Evolutionary conservation across 2,113 vertebrate genomes (phyloP).

Genomic region (Atrichornis clamosus): DNA sequence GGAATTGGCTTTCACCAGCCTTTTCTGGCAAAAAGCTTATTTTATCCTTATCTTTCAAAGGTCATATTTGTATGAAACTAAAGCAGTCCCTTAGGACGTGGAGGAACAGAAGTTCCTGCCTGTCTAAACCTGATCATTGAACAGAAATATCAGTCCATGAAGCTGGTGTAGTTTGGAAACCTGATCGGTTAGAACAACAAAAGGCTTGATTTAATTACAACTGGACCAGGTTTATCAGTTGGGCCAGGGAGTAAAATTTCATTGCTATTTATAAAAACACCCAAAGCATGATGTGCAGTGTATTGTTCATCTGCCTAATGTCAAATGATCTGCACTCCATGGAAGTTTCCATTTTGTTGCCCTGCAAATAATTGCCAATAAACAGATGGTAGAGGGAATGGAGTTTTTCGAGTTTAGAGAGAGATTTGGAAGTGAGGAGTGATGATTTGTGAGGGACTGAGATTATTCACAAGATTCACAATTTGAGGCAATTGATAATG

Average conservation of each 20-base stretch:
- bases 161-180: not conserved
- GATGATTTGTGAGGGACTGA: not conserved
- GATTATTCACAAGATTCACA: not conserved
- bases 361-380: not conserved
- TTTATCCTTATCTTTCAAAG: constrained; percentile 11
- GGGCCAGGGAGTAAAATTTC: not conserved
- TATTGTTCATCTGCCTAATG: rapidly evolving
- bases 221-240: not conserved
- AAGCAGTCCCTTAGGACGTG: not conserved
- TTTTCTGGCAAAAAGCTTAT: not conserved
- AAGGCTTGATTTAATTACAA: not conserved
- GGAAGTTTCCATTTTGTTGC: not conserved
- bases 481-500: not conserved
- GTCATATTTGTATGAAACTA: not conserved
- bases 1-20: not conserved
- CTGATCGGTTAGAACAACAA: not conserved
- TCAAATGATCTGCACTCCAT: not conserved
- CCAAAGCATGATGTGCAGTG: not conserved
- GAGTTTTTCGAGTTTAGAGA: not conserved
- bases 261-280: not conserved
- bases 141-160: not conserved
- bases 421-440: not conserved
- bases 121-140: not conserved
- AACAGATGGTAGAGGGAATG: not conserved
- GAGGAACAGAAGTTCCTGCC: not conserved